A percentile compares a stretch with the other conserved stretches of the same genome.
phyloP scores from a whole-genome alignment of 1,140 invertebrate genomes.

The Hylaeus volcanicus region DNA sequence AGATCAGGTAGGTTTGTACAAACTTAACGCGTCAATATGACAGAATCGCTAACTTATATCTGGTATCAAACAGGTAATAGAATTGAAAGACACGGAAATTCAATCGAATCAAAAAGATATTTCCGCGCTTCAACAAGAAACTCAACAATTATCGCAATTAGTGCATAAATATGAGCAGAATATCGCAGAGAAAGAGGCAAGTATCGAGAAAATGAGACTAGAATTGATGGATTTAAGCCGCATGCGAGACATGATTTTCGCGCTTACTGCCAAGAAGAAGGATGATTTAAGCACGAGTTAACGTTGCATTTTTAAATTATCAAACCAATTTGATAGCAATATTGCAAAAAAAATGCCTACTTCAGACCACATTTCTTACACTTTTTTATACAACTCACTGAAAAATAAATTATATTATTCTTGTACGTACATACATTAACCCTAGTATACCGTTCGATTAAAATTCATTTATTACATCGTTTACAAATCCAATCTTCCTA shows the following conservation, averaged over 20 bases:
- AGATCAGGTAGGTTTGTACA: constrained; percentile 63
- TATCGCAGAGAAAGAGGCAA: constrained; percentile 69
- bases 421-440: background rate
- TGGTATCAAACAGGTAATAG: constrained; percentile 62
- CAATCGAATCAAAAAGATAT: constrained; percentile 63
- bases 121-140: constrained; percentile 68
- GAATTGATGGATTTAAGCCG: constrained; percentile 71
- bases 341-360: background rate
- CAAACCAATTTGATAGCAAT: constrained; percentile 27
- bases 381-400: constrained; percentile 19
- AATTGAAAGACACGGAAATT: constrained; percentile 66
- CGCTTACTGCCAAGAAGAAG: constrained; percentile 74
- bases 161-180: constrained; percentile 63
- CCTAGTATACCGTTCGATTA: too few species aligned
- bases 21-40: constrained; percentile 10
- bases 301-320: constrained; percentile 17
- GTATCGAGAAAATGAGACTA: constrained; percentile 60
- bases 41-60: constrained; percentile 22
- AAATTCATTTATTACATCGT: too few species aligned
- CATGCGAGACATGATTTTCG: constrained; percentile 76
- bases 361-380: constrained; percentile 1
- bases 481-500: too few species aligned
- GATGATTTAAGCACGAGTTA: constrained; percentile 62
- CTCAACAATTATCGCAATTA: constrained; percentile 65
- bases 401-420: constrained; percentile 26